Evolutionary conservation across 1,140 invertebrate genomes (phyloP).

Genomic region (Sycophaga agraensis): DNA sequence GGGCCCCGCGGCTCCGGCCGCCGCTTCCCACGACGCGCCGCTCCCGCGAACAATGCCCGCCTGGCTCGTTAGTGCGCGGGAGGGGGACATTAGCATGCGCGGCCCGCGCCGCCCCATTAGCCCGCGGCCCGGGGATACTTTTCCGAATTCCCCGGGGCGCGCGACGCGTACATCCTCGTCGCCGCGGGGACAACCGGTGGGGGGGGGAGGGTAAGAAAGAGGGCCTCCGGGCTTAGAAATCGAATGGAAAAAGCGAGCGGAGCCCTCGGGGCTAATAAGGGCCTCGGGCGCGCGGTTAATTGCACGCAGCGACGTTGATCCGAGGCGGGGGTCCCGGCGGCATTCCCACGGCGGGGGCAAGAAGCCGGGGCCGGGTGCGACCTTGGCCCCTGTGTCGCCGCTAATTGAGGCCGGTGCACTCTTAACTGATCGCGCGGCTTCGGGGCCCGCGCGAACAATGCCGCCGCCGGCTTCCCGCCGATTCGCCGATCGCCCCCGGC

Average conservation of each 20-base stretch:
- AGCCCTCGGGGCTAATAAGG: too few species aligned
- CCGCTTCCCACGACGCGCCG: conserved; percentile 40
- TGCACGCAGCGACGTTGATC: conserved; percentile 28
- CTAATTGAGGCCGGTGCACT: neutral
- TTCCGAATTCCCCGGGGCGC: conserved; percentile 2
- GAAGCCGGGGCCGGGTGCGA: neutral
- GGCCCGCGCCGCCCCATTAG: too few species aligned
- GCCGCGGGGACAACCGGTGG: too few species aligned
- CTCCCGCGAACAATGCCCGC: conserved; percentile 39
- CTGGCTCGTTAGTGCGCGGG: too few species aligned
- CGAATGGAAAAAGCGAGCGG: too few species aligned
- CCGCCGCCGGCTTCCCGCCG: too few species aligned
- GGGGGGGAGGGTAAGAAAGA: too few species aligned
- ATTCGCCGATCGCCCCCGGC: too few species aligned
- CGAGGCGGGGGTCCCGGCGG: neutral
- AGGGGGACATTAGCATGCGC: neutral
- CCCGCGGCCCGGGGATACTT: too few species aligned
- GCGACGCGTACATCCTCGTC: neutral
- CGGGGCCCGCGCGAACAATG: too few species aligned
- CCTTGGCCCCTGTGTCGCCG: too few species aligned
- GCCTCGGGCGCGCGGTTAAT: neutral
- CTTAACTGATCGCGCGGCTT: conserved; percentile 1
- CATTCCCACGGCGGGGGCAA: neutral
- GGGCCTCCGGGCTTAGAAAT: too few species aligned
- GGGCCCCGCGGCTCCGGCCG: conserved; percentile 35